Base-by-base conservation (phyloP, 2,113 vertebrate species). In the Brachyhypopomus gauderio region DNA sequence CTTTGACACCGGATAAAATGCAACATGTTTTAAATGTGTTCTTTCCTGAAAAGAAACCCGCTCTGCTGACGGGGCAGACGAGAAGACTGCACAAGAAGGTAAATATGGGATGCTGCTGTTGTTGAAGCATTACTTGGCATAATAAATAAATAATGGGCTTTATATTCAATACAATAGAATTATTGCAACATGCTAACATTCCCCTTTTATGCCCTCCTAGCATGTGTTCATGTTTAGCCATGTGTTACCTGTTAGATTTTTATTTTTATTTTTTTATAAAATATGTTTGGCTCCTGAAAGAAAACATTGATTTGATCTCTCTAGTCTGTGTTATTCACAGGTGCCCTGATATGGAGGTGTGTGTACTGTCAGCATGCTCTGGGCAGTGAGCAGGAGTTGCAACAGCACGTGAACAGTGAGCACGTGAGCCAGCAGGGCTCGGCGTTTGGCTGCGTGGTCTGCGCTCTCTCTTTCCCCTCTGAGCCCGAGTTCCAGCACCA, bases 401-500 rank as follows among this genome's bases (percentile, higher is more conserved):
- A 95, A 90, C 93, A 90, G 83, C 95, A 95, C 0, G 64, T 92
- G 64, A 88, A 89, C 85, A 91, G 84, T 0, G 87, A 95, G 80
- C 94, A 95, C 62, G 72, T 89, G 41, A 88, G 85, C 84, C 91
- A 93, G 82, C 86, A 84, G 0, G 87, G 90, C 20, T 91, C 79
- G 64, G 90, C 88, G 0, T 94, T 94, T 74, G 84, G 90, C 83
- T 96, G 94, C 0, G 89, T 93, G 30, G 87, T 95, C 78, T 96
- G 93, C 4, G 84, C 91, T 30, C 90, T 94, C 52, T 87, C 95
- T 78, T 93, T 94, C 88, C 76, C 83, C 30, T 90, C 92, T 16
- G 94, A 94, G 82, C 20, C 83, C 0, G 90, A 94, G 88, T 92
- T 96, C 52, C 93, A 96, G 58, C 85, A 91, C 1, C 95, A 96